Evolutionary conservation across 2,113 vertebrate genomes (phyloP).

Genomic region (Vulpes ferrilata): DNA sequence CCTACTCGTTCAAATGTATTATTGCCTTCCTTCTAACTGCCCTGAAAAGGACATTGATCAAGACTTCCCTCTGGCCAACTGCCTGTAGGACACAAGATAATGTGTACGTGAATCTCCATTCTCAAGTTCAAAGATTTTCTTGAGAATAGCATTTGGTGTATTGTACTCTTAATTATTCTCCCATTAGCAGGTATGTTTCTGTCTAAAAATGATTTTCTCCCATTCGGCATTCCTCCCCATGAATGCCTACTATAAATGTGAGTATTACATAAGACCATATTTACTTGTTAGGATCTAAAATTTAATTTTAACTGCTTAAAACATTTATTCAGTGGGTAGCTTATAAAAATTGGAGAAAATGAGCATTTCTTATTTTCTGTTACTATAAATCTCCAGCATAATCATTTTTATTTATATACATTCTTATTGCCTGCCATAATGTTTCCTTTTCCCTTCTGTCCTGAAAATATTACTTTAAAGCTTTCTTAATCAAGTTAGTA

Average conservation of each 20-base stretch:
- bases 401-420: slow-evolving; percentile 16
- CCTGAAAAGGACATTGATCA: not conserved
- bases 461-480: slow-evolving; percentile 27
- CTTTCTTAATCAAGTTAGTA: slow-evolving; percentile 5
- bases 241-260: not conserved
- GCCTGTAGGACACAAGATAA: not conserved
- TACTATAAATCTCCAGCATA: not conserved
- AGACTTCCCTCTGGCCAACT: not conserved
- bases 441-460: not conserved
- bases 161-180: not conserved
- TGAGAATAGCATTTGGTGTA: not conserved
- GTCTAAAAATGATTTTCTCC: not conserved
- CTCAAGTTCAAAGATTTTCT: slow-evolving; percentile 13
- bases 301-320: slow-evolving; percentile 45
- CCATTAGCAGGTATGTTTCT: not conserved
- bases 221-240: not conserved
- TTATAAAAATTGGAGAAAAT: slow-evolving; percentile 23
- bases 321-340: not conserved
- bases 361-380: not conserved
- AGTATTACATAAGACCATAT: not conserved
- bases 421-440: not conserved
- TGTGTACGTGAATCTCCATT: not conserved
- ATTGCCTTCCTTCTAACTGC: not conserved
- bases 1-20: not conserved
- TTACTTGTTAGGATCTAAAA: slow-evolving; percentile 13